Evolutionary conservation across 2,797 vertebrate species (phyloP).

Genomic region (Leuciscus waleckii): DNA sequence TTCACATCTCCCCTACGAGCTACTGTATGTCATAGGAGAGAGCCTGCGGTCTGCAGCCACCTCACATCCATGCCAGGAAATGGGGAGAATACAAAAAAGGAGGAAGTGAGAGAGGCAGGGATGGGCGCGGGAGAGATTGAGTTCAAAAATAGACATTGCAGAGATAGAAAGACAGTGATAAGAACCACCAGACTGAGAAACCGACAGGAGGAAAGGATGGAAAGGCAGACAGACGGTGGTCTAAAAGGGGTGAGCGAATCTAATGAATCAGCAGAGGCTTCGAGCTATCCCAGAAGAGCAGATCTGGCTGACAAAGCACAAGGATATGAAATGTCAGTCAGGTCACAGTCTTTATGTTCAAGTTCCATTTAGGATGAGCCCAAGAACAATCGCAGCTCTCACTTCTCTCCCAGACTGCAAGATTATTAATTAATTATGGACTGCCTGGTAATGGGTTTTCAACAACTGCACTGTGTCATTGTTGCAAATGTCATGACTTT

Average conservation of each 20-base stretch:
- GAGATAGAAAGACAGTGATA: constrained; percentile 29
- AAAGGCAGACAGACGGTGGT: constrained; percentile 5
- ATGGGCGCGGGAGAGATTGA: constrained; percentile 15
- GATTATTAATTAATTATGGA: constrained; percentile 9
- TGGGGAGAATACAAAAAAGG: constrained; percentile 15
- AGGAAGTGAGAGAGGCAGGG: constrained; percentile 20
- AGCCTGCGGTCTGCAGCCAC: constrained; percentile 70
- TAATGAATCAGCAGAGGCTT: constrained; percentile 33
- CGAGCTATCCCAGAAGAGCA: constrained; percentile 55
- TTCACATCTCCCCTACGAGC: constrained; percentile 66
- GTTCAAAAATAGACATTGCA: constrained; percentile 40
- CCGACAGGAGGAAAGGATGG: neutral
- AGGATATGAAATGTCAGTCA: constrained; percentile 43
- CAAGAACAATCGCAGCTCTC: constrained; percentile 3
- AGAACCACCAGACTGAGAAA: constrained; percentile 49
- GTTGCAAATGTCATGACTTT: constrained; percentile 8
- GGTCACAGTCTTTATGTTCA: constrained; percentile 28
- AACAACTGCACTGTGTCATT: neutral
- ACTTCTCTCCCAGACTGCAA: constrained; percentile 4
- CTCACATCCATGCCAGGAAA: constrained; percentile 19
- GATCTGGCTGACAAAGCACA: constrained; percentile 56
- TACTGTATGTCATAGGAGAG: constrained; percentile 63
- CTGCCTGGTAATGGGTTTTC: constrained; percentile 24
- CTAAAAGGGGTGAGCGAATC: constrained; percentile 2
- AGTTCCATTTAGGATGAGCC: constrained; percentile 22